phyloP scores from a whole-genome alignment of 2,888 invertebrate genomes.

The Zhuqinia jingwanae region DNA sequence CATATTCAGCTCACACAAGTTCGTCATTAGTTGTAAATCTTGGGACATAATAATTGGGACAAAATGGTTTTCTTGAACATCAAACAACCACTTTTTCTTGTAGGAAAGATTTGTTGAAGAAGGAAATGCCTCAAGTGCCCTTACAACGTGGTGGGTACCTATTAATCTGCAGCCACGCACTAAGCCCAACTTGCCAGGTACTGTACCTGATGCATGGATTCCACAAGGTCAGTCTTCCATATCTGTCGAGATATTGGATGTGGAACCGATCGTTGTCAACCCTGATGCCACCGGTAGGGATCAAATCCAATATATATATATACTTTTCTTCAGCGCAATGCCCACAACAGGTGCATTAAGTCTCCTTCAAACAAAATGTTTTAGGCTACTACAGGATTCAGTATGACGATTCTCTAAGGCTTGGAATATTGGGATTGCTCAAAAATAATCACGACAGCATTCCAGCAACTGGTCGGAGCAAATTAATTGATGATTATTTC shows the following conservation, averaged over 20 bases:
- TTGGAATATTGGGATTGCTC: conserved; percentile 42
- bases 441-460: conserved; percentile 48
- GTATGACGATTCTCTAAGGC: conserved; percentile 36
- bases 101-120: conserved; percentile 49
- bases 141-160: conserved; percentile 72
- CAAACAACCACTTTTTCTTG: neutral
- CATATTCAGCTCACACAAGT: conserved; percentile 60
- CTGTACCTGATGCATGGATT: conserved; percentile 72
- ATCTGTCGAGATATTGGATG: conserved; percentile 44
- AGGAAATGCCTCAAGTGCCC: conserved; percentile 43
- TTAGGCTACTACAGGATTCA: conserved; percentile 69
- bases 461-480: conserved; percentile 54
- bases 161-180: conserved; percentile 58
- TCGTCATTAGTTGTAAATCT: neutral
- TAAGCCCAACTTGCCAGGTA: conserved; percentile 43
- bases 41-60: neutral
- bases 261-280: conserved; percentile 69
- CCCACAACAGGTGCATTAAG: too few species aligned
- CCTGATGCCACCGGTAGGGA: conserved; percentile 66
- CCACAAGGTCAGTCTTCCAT: conserved; percentile 54
- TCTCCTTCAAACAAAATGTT: neutral
- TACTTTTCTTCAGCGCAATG: too few species aligned
- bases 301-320: neutral
- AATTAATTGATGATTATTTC: conserved; percentile 73
- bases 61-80: neutral